These are phyloP conservation scores for Zonitis immaculata DNA, from an alignment of 2,888 invertebrate species.

Conservation along the genomic window DNA sequence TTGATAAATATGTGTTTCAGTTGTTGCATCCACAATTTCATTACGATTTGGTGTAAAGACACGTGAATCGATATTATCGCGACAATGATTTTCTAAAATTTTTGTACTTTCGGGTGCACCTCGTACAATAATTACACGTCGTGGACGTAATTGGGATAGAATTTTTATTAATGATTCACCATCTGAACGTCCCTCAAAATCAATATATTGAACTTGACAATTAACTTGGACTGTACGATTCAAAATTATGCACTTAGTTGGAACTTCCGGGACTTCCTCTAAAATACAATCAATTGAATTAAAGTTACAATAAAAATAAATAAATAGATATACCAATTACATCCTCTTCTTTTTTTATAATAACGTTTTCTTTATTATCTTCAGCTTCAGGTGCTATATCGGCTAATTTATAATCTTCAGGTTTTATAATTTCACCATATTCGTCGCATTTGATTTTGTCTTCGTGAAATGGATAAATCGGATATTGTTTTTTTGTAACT, in stretches of 20 bases:
- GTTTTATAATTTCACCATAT: constrained; percentile 92
- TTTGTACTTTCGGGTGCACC: constrained; percentile 67
- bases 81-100: constrained; percentile 63
- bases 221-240: constrained; percentile 72
- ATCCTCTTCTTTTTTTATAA: constrained; percentile 61
- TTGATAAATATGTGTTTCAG: constrained; percentile 97
- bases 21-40: constrained; percentile 91
- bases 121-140: constrained; percentile 73
- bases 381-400: constrained; percentile 65
- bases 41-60: constrained; percentile 80
- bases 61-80: constrained; percentile 61
- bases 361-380: constrained; percentile 64
- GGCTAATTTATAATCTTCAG: constrained; percentile 85
- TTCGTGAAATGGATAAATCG: constrained; percentile 94
- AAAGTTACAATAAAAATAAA: neutral
- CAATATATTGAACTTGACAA: constrained; percentile 89
- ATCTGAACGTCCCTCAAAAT: constrained; percentile 92
- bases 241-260: constrained; percentile 82
- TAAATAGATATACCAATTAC: constrained; percentile 27
- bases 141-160: constrained; percentile 72
- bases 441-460: constrained; percentile 90
- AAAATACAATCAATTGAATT: constrained; percentile 1
- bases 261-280: constrained; percentile 64
- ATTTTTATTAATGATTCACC: constrained; percentile 80
- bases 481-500: constrained; percentile 85